phyloP scores from a whole-genome alignment of 2,888 invertebrate species.

The Bursaphelenchus okinawaensis region DNA sequence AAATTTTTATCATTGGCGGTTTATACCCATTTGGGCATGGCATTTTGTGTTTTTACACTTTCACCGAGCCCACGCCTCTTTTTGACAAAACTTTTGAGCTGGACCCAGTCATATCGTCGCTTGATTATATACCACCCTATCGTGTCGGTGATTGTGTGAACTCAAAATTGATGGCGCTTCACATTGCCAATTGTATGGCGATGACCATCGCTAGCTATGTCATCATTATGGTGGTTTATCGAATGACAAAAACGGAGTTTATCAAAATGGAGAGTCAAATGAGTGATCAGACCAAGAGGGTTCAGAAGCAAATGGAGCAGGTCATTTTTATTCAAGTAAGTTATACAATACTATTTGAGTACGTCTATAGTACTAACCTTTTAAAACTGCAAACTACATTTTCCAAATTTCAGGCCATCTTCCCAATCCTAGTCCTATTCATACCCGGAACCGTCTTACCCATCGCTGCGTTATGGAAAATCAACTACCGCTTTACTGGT shows the following conservation, averaged over 20 bases:
- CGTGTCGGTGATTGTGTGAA: neutral
- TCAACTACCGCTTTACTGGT: neutral
- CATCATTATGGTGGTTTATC: neutral
- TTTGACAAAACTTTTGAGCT: neutral
- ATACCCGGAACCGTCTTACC: neutral
- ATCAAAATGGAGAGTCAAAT: neutral
- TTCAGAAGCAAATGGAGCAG: neutral
- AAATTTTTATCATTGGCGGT: neutral
- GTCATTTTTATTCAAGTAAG: neutral
- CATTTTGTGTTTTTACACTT: neutral
- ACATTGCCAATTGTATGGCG: neutral
- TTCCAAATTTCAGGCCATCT: neutral
- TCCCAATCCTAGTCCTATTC: neutral
- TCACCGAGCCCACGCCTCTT: neutral
- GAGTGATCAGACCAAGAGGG: neutral
- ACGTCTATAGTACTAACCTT: too few species aligned
- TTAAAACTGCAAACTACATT: neutral
- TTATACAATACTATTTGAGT: neutral
- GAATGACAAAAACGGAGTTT: neutral
- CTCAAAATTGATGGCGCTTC: neutral
- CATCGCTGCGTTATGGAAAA: neutral
- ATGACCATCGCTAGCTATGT: neutral
- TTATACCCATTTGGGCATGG: neutral
- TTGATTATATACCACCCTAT: neutral
- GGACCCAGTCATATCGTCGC: neutral